A percentile compares a stretch with the other conserved stretches of the same genome.
Conservation (phyloP, 1,140 invertebrate genomes). For the Lasioglossum baleicum region DNA sequence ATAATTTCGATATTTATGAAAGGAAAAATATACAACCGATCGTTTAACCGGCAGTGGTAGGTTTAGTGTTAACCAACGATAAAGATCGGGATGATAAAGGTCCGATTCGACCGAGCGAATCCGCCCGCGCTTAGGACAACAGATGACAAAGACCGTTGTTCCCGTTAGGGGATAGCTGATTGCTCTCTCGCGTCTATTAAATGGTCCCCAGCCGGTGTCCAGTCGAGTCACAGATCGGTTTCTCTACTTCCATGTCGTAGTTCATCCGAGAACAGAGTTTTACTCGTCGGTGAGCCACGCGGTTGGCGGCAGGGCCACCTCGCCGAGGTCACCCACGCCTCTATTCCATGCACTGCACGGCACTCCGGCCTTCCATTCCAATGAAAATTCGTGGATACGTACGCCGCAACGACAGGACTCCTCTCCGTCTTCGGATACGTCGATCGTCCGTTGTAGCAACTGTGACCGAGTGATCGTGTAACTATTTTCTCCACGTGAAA, state of each 20-base stretch:
- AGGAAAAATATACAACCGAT: not conserved
- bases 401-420: constrained; percentile 53
- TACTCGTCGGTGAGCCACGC: constrained; percentile 84
- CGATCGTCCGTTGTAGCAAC: constrained; percentile 84
- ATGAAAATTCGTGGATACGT: constrained; percentile 50
- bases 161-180: constrained; percentile 7
- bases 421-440: constrained; percentile 61
- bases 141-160: constrained; percentile 28
- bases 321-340: constrained; percentile 78
- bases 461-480: constrained; percentile 89
- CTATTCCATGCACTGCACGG: constrained; percentile 68
- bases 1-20: too few relatives aligned
- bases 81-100: too few relatives aligned
- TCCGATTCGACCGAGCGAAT: not conserved
- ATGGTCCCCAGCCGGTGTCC: constrained; percentile 9
- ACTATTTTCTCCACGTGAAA: constrained; percentile 76
- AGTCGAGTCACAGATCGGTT: constrained; percentile 52
- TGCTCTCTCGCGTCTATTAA: constrained; percentile 14
- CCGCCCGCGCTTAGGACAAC: not conserved
- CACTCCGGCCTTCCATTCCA: constrained; percentile 40
- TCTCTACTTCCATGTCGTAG: constrained; percentile 74
- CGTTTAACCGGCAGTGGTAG: too few relatives aligned
- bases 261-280: constrained; percentile 81
- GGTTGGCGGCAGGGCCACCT: constrained; percentile 81
- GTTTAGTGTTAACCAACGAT: too few relatives aligned